phyloP scores from a whole-genome alignment of 2,888 invertebrate species.

The Cephus pygmeus region DNA sequence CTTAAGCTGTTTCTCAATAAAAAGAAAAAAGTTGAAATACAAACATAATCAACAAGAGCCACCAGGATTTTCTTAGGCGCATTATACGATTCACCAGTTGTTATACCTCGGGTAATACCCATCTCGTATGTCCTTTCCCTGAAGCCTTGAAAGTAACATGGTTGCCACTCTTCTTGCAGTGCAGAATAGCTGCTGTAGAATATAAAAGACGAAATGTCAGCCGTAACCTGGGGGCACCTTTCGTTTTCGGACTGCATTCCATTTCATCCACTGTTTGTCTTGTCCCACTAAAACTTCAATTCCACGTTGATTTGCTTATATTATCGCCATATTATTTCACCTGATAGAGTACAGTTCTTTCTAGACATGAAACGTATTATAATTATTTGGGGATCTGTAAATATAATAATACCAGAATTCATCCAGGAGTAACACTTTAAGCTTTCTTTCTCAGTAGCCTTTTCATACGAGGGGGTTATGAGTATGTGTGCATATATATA shows the following conservation, averaged over 20 bases:
- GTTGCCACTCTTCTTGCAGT: neutral
- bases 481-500: neutral
- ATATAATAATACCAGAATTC: too few species aligned
- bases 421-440: neutral
- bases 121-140: slow-evolving; percentile 26
- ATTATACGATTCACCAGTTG: neutral
- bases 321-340: neutral
- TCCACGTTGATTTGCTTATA: neutral
- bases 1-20: slow-evolving; percentile 47
- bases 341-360: neutral
- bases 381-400: neutral
- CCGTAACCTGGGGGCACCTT: slow-evolving; percentile 32
- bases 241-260: slow-evolving; percentile 44
- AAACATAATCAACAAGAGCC: neutral
- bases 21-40: slow-evolving; percentile 26
- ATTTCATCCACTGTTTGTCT: slow-evolving; percentile 9
- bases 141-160: slow-evolving; percentile 32
- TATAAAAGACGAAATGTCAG: slow-evolving; percentile 35
- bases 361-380: neutral
- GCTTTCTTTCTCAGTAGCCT: neutral
- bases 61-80: neutral
- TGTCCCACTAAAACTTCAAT: neutral
- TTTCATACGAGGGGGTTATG: neutral
- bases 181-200: neutral
- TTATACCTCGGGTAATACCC: slow-evolving; percentile 1